Conservation (phyloP, 2,888 invertebrate genomes). For the Drosophila nigritarsus region DNA sequence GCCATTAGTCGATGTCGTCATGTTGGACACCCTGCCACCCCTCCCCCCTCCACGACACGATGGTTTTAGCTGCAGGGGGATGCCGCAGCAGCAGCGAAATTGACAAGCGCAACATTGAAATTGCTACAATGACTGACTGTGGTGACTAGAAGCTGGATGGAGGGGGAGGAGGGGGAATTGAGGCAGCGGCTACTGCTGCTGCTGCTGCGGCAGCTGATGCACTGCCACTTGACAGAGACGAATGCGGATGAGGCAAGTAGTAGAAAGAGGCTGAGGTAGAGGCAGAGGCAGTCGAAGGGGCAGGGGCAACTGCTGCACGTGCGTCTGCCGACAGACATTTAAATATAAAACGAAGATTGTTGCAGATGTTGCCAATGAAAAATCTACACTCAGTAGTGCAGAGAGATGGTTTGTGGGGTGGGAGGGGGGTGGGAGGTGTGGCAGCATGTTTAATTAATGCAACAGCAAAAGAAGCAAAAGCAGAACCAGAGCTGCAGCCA, state of each 20-base stretch:
- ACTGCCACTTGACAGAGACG: constrained; percentile 77
- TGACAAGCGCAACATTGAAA: constrained; percentile 80
- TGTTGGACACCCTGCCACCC: constrained; percentile 3
- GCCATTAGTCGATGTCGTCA: constrained; percentile 44
- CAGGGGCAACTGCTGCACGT: too few relatives aligned
- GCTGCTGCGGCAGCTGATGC: constrained; percentile 48
- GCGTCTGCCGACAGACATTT: constrained; percentile 77
- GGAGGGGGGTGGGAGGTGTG: constrained; percentile 26
- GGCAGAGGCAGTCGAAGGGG: too few relatives aligned
- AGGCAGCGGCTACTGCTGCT: constrained; percentile 19
- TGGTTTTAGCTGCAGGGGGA: constrained; percentile 16
- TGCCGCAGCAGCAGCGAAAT: constrained; percentile 52
- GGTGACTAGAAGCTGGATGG: constrained; percentile 4
- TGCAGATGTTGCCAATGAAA: constrained; percentile 77
- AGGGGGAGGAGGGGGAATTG: background rate
- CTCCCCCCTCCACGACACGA: background rate
- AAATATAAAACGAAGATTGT: constrained; percentile 78
- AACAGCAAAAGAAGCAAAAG: constrained; percentile 74
- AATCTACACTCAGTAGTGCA: constrained; percentile 45
- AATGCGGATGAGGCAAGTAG: constrained; percentile 55
- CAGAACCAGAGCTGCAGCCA: constrained; percentile 44
- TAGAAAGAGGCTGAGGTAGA: background rate
- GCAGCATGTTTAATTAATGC: constrained; percentile 81
- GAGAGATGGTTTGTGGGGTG: background rate
- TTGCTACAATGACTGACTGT: constrained; percentile 79